These are phyloP conservation scores for Drosophila sordidula DNA, from an alignment of 2,888 invertebrate species.

Conservation along the genomic window DNA sequence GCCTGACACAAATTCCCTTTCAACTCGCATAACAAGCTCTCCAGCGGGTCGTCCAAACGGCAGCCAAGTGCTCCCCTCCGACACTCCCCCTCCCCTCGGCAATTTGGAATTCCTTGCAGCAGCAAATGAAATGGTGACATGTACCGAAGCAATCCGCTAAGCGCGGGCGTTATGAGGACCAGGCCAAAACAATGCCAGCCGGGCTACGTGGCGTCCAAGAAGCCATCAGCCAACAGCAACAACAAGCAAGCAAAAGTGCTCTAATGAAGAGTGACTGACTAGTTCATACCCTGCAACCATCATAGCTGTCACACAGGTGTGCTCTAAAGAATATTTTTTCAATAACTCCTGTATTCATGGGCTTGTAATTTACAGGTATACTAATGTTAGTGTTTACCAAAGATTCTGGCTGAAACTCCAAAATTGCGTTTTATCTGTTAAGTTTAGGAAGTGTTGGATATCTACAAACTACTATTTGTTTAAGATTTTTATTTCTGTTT, in stretches of 20 bases:
- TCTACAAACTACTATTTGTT: too few relatives aligned
- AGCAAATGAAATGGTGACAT: slow-evolving; percentile 73
- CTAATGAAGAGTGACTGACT: background rate
- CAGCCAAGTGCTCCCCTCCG: slow-evolving; percentile 7
- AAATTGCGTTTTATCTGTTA: too few relatives aligned
- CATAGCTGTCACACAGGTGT: too few relatives aligned
- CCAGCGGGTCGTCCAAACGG: slow-evolving; percentile 39
- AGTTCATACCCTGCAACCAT: background rate
- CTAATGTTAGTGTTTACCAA: too few relatives aligned
- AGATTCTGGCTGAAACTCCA: too few relatives aligned
- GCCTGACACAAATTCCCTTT: slow-evolving; percentile 75
- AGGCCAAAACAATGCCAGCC: slow-evolving; percentile 47
- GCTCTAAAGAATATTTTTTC: too few relatives aligned
- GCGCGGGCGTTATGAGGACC: slow-evolving; percentile 38
- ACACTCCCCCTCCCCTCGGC: slow-evolving; percentile 6
- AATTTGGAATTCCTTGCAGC: slow-evolving; percentile 65
- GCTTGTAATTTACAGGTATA: too few relatives aligned
- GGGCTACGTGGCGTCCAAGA: slow-evolving; percentile 47
- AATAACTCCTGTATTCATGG: too few relatives aligned
- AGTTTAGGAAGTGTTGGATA: too few relatives aligned
- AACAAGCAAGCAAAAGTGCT: background rate
- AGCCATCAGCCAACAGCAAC: slow-evolving; percentile 26
- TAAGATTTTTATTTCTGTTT: too few relatives aligned
- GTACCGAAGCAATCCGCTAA: slow-evolving; percentile 39
- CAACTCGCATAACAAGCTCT: slow-evolving; percentile 69